These are phyloP conservation scores for Bedellia somnulentella DNA, from an alignment of 2,888 invertebrate genomes.

Conservation along the genomic window DNA sequence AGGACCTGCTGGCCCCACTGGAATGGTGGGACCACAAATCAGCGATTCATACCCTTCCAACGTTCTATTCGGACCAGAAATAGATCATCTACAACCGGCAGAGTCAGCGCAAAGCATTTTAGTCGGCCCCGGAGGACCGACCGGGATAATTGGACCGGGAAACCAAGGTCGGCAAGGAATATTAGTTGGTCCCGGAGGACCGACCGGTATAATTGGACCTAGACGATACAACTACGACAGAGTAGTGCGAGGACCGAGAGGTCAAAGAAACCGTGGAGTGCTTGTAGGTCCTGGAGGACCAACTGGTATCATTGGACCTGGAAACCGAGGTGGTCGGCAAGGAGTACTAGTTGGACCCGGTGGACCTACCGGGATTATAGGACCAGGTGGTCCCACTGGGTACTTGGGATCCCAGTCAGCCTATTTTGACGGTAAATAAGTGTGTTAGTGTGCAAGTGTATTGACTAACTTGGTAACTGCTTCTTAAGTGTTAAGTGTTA, in stretches of 20 bases:
- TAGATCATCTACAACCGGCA: too few relatives aligned
- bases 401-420: slow-evolving; percentile 9
- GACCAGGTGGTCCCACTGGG: slow-evolving; percentile 22
- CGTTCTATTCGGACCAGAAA: not conserved
- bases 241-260: too few relatives aligned
- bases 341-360: slow-evolving; percentile 35
- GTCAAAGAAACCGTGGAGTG: slow-evolving; percentile 13
- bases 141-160: slow-evolving; percentile 29
- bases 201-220: slow-evolving; percentile 19
- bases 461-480: too few relatives aligned
- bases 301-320: slow-evolving; percentile 18
- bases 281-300: slow-evolving; percentile 43
- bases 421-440: too few relatives aligned
- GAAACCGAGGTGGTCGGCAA: not conserved
- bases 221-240: slow-evolving; percentile 1
- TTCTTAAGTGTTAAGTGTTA: too few relatives aligned
- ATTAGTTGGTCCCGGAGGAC: slow-evolving; percentile 41
- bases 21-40: slow-evolving; percentile 2
- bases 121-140: slow-evolving; percentile 37
- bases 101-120: not conserved
- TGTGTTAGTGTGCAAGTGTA: too few relatives aligned
- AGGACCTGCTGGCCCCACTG: slow-evolving; percentile 9
- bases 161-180: slow-evolving; percentile 13
- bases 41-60: not conserved
- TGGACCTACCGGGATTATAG: slow-evolving; percentile 15